These are phyloP conservation scores for Ceuthmochares aereus DNA, from an alignment of 2,113 vertebrate species.

Conservation along the genomic window DNA sequence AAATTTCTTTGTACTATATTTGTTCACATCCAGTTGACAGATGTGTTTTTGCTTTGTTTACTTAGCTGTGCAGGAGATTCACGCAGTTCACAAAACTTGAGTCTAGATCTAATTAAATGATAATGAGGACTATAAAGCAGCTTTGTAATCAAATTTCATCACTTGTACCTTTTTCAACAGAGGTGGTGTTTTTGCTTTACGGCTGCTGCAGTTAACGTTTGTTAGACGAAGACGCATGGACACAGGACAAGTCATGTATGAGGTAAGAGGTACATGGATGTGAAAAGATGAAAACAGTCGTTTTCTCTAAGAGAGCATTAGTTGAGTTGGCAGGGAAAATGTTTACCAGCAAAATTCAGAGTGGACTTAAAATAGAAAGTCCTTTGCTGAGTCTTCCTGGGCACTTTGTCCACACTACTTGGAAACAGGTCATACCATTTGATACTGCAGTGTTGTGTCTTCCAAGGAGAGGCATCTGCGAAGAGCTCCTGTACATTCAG, in stretches of 20 bases:
- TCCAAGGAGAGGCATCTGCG: background rate
- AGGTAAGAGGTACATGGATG: slow-evolving; percentile 76
- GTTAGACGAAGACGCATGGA: slow-evolving; percentile 87
- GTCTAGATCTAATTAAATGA: background rate
- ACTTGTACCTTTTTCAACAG: slow-evolving; percentile 79
- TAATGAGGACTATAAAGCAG: background rate
- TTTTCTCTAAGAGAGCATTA: background rate
- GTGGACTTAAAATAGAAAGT: background rate
- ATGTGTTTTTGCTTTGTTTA: background rate
- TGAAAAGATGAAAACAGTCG: background rate
- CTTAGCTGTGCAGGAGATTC: background rate
- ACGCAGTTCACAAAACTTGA: background rate
- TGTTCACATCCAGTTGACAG: background rate
- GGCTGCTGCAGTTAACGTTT: slow-evolving; percentile 91
- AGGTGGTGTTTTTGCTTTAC: slow-evolving; percentile 88
- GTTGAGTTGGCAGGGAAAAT: background rate
- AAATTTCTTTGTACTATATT: background rate
- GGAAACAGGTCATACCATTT: background rate
- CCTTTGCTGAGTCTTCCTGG: background rate
- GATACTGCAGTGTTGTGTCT: background rate
- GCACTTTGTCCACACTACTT: background rate
- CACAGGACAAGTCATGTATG: slow-evolving; percentile 91
- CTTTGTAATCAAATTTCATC: background rate
- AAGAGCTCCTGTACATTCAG: background rate
- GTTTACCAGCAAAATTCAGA: background rate